Evolutionary conservation across 2,797 vertebrate species (phyloP), one percentile per base, ranked within the genome.

Genomic region (Euthynnus affinis): DNA sequence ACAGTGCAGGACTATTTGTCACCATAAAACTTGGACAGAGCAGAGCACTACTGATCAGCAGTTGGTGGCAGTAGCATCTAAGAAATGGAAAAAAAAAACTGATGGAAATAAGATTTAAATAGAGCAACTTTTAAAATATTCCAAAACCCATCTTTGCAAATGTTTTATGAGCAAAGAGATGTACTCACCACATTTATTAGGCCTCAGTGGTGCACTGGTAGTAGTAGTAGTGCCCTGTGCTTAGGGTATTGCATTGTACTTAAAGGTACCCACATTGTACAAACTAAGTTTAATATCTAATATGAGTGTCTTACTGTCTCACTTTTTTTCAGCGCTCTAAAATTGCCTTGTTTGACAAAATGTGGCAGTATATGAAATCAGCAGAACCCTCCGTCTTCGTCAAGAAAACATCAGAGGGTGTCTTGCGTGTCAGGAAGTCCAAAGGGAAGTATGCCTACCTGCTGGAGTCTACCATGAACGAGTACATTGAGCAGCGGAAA

Each of bases 341-440:
- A 96, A 99, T 99, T 51, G 98, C 98, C 81, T 95, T 99, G 75
- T 99, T 99, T 93, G 98, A 99, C 94, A 99, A 99, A 95, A 99
- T 99, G 98, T 99, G 98, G 98, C 97, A 97, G 87, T 99, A 99
- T 92, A 99, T 99, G 98, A 97, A 98, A 93, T 97, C 96, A 10
- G 98, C 98, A 60, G 98, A 99, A 74, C 98, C 98, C 53, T 99
- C 98, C 2, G 97, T 97, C 83, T 99, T 99, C 87, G 98, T 99
- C 85, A 97, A 97, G 94, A 99, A 97, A 83, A 99, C 98, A 4
- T 97, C 98, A 0, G 98, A 99, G 94, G 98, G 98, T 2, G 98
- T 99, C 77, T 93, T 96, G 77, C 95, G 98, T 71, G 98, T 99
- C 56, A 94, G 98, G 61, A 99, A 99, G 88, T 99, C 98, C 88